Evolutionary conservation across 2,113 vertebrate genomes (phyloP).

Genomic region (Agelaius phoeniceus): DNA sequence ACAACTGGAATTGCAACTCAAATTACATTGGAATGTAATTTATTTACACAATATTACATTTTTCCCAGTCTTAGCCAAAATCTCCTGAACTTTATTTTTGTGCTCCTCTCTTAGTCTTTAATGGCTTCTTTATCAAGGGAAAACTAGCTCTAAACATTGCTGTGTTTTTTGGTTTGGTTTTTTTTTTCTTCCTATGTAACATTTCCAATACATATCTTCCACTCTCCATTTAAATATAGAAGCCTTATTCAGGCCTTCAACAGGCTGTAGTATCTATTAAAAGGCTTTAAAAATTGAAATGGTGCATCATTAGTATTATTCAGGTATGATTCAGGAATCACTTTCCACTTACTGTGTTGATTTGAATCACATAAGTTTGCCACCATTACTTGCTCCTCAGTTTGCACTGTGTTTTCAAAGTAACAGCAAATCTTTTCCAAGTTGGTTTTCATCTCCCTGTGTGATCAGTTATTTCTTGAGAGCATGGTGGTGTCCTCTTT

Average conservation of each 20-base stretch:
- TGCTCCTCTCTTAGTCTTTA: neutral
- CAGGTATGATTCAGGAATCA: neutral
- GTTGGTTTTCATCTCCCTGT: neutral
- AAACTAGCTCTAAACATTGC: neutral
- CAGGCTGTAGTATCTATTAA: neutral
- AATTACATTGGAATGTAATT: slow-evolving; percentile 18
- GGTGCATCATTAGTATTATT: neutral
- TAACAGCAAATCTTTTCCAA: neutral
- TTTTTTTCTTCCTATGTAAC: neutral
- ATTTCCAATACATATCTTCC: neutral
- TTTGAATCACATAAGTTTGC: neutral
- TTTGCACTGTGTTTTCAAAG: neutral
- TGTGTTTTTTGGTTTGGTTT: neutral
- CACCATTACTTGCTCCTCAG: neutral
- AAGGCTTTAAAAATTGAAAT: neutral
- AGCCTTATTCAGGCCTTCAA: neutral
- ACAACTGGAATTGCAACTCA: neutral
- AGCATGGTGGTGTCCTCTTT: neutral
- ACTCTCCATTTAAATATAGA: neutral
- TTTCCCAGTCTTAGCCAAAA: neutral
- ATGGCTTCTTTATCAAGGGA: neutral
- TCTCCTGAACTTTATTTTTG: neutral
- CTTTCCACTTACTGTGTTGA: neutral
- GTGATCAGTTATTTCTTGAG: neutral
- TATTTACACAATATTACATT: neutral